phyloP scores from a whole-genome alignment of 2,888 invertebrate genomes.

The Andrena dorsata region DNA sequence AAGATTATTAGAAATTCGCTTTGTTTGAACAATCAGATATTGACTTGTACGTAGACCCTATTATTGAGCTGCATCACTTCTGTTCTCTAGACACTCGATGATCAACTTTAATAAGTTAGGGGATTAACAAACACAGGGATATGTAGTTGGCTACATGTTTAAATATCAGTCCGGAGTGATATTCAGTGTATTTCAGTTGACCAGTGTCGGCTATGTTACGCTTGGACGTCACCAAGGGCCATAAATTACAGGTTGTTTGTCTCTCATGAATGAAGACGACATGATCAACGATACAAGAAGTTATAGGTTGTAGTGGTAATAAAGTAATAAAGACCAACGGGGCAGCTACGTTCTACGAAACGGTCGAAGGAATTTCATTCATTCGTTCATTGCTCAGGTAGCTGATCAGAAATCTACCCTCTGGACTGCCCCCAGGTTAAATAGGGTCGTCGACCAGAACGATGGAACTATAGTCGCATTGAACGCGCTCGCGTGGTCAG shows the following conservation, averaged over 20 bases:
- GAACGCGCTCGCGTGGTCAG: conserved; percentile 61
- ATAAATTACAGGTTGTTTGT: conserved; percentile 34
- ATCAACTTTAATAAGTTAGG: too few relatives aligned
- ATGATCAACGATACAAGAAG: conserved; percentile 32
- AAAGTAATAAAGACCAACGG: conserved; percentile 51
- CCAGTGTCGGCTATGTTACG: background rate
- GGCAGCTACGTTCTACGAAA: conserved; percentile 56
- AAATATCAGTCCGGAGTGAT: too few relatives aligned
- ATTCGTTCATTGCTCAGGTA: conserved; percentile 72
- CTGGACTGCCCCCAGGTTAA: conserved; percentile 59
- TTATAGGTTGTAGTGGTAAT: conserved; percentile 36
- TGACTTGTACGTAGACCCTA: too few relatives aligned
- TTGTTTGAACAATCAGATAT: too few relatives aligned
- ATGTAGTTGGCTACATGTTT: too few relatives aligned
- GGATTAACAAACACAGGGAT: too few relatives aligned
- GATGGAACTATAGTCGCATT: conserved; percentile 58
- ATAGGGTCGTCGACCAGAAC: conserved; percentile 70
- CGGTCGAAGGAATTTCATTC: conserved; percentile 73
- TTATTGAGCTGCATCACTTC: too few relatives aligned
- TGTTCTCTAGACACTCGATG: too few relatives aligned
- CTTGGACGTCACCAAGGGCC: background rate
- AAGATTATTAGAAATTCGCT: too few relatives aligned
- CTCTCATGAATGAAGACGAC: conserved; percentile 26
- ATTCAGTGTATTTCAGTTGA: too few relatives aligned
- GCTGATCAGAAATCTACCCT: conserved; percentile 70